These are phyloP conservation scores for Ceratothoa steindachneri DNA, from an alignment of 2,888 invertebrate genomes.

Conservation along the genomic window DNA sequence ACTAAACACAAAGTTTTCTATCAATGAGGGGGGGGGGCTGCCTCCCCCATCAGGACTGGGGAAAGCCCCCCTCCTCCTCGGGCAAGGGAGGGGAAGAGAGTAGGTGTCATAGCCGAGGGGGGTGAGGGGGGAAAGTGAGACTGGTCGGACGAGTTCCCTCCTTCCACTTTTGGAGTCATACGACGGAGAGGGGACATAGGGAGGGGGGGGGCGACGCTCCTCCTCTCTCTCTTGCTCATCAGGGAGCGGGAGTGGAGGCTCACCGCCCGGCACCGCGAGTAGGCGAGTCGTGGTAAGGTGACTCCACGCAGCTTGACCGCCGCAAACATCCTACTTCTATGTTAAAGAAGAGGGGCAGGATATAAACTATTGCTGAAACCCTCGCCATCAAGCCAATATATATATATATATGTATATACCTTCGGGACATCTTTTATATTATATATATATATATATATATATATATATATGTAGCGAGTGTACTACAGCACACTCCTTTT, in stretches of 20 bases:
- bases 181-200: too few relatives aligned
- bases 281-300: too few relatives aligned
- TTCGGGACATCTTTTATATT: background rate
- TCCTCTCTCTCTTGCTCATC: background rate
- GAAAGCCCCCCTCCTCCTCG: too few relatives aligned
- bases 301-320: too few relatives aligned
- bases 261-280: background rate
- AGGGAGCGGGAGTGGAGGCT: background rate
- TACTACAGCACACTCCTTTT: background rate
- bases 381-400: too few relatives aligned
- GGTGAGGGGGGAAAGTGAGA: background rate
- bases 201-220: background rate
- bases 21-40: too few relatives aligned
- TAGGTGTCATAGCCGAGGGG: background rate
- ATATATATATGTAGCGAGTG: background rate
- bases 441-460: background rate
- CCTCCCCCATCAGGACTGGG: too few relatives aligned
- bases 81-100: background rate
- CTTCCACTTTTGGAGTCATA: background rate
- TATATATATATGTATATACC: background rate
- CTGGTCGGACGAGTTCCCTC: background rate
- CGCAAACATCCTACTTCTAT: too few relatives aligned
- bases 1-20: conserved; percentile 46
- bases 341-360: too few relatives aligned
- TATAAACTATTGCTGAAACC: too few relatives aligned